These are phyloP conservation scores for Tricholauxania praeusta DNA, from an alignment of 2,888 invertebrate genomes.

Conservation along the genomic window DNA sequence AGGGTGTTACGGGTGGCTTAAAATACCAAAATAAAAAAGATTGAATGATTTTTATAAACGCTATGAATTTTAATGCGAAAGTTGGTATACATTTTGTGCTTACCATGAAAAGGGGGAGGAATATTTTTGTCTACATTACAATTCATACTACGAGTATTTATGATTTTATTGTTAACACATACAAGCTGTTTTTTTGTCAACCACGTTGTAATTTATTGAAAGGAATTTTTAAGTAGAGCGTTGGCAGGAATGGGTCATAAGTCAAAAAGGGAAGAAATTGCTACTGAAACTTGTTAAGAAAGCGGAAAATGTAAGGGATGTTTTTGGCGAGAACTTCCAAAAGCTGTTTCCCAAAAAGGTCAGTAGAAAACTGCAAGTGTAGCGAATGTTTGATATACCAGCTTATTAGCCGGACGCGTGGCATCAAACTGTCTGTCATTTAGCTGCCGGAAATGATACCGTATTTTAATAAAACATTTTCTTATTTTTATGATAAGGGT, in stretches of 20 bases:
- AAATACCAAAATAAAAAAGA: neutral
- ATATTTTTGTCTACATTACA: slow-evolving; percentile 12
- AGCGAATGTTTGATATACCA: slow-evolving; percentile 1
- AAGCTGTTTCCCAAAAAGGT: neutral
- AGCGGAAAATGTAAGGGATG: slow-evolving; percentile 14
- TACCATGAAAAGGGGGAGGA: slow-evolving; percentile 7
- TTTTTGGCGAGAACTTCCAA: neutral
- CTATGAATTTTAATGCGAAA: slow-evolving; percentile 28
- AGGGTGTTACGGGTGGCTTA: neutral
- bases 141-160: slow-evolving; percentile 7
- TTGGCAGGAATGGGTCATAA: neutral
- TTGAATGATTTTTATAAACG: slow-evolving; percentile 25
- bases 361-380: neutral
- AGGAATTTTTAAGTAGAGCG: neutral
- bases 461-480: slow-evolving; percentile 3
- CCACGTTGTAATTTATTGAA: slow-evolving; percentile 19
- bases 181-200: slow-evolving; percentile 19
- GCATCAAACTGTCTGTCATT: neutral
- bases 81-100: neutral
- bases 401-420: slow-evolving; percentile 7
- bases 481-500: neutral
- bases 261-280: neutral
- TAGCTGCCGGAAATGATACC: slow-evolving; percentile 17
- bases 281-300: neutral
- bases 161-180: slow-evolving; percentile 29